Evolutionary conservation across 2,113 vertebrate species (phyloP).

Genomic region (Rhodinocichla rosea): DNA sequence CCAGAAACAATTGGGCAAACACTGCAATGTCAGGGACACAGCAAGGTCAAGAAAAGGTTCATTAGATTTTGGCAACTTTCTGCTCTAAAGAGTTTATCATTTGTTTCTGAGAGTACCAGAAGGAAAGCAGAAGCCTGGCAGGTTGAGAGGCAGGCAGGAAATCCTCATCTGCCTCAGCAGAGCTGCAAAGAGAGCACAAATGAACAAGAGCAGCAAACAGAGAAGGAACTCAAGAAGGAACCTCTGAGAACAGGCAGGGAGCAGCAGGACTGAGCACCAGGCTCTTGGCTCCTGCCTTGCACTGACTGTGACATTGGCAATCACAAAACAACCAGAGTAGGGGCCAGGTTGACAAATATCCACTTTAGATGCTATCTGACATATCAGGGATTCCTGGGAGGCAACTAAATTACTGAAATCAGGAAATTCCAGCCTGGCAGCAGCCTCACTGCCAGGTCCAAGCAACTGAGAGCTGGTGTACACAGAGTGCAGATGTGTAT

Average conservation of each 20-base stretch:
- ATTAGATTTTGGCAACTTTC: neutral
- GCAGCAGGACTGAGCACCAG: neutral
- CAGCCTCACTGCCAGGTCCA: neutral
- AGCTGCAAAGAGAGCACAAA: neutral
- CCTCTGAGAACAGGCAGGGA: neutral
- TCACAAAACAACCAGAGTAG: neutral
- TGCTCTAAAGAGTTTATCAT: neutral
- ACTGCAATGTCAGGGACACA: neutral
- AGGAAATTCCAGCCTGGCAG: neutral
- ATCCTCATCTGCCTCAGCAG: neutral
- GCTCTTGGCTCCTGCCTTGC: neutral
- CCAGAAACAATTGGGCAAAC: neutral
- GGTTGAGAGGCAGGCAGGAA: accelerated
- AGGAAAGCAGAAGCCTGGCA: neutral
- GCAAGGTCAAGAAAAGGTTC: neutral
- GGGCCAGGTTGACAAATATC: neutral
- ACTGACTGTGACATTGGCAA: neutral
- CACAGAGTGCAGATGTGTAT: neutral
- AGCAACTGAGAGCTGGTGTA: neutral
- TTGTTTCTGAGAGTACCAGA: neutral
- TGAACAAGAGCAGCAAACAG: neutral
- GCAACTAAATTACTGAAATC: neutral
- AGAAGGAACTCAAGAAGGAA: neutral
- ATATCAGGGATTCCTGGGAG: neutral
- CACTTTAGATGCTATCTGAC: neutral